A percentile compares a stretch with the other conserved stretches of the same genome.
These are phyloP conservation scores for Esox lucius DNA, from an alignment of 2,797 vertebrate genomes.

Conservation along the genomic window DNA sequence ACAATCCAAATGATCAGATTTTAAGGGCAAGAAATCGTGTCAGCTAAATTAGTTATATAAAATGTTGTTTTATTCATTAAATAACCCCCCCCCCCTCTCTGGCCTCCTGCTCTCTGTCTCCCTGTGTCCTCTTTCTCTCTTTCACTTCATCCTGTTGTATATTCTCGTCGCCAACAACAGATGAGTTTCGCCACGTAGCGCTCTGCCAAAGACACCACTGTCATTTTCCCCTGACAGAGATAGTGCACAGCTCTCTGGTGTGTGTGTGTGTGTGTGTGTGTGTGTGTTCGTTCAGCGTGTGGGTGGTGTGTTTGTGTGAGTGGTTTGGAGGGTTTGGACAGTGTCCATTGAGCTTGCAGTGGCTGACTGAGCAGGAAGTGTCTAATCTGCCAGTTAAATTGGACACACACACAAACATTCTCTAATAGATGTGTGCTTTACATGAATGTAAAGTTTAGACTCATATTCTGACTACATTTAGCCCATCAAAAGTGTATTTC, in stretches of 20 bases:
- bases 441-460: neutral
- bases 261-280: conserved; percentile 2
- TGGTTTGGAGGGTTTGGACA: conserved; percentile 52
- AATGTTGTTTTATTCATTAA: no score
- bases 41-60: no score
- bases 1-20: no score
- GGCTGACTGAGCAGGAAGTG: conserved; percentile 62
- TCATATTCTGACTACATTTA: neutral
- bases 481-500: neutral
- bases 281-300: neutral
- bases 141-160: neutral
- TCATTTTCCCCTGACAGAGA: conserved; percentile 51
- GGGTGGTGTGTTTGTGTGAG: conserved; percentile 17
- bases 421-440: conserved; percentile 27
- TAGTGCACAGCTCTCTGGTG: conserved; percentile 19
- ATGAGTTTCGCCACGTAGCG: conserved; percentile 48
- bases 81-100: conserved; percentile 5
- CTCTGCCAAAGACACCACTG: conserved; percentile 48
- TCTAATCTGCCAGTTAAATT: conserved; percentile 60
- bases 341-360: conserved; percentile 51
- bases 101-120: no score
- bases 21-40: no score
- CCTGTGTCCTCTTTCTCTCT: neutral
- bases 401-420: conserved; percentile 28
- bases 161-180: conserved; percentile 8